Conservation (phyloP, 1,140 invertebrate genomes). For the Caenorhabditis inopinata region DNA sequence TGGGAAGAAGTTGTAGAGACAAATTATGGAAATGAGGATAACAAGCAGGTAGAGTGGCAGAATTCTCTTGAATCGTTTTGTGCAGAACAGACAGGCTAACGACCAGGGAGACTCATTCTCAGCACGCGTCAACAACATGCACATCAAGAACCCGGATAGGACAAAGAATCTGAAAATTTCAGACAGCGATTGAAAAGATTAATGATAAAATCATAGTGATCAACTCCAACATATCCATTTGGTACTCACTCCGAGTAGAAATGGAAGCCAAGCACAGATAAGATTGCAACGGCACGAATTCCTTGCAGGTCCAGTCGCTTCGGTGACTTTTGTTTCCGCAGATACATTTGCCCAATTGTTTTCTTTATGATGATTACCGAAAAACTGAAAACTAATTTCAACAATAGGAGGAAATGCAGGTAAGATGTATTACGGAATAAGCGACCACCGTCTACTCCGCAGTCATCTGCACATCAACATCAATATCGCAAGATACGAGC, state of each 20-base stretch:
- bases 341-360: background rate
- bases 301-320: background rate
- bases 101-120: background rate
- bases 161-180: background rate
- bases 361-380: too few relatives aligned
- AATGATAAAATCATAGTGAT: background rate
- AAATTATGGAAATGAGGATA: conserved; percentile 1
- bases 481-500: too few relatives aligned
- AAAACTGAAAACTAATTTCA: background rate
- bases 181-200: too few relatives aligned
- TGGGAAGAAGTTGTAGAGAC: background rate
- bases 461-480: too few relatives aligned
- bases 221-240: conserved; percentile 10
- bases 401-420: too few relatives aligned
- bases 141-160: conserved; percentile 10
- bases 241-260: background rate
- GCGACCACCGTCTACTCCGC: too few relatives aligned
- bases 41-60: background rate
- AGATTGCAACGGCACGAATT: background rate
- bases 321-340: background rate
- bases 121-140: background rate
- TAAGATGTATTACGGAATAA: too few relatives aligned
- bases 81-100: background rate
- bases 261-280: background rate
- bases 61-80: conserved; percentile 2